A percentile compares a stretch with the other conserved stretches of the same genome.
These are phyloP conservation scores for Mirza zaza DNA, from an alignment of 2,113 vertebrate genomes.

Conservation along the genomic window DNA sequence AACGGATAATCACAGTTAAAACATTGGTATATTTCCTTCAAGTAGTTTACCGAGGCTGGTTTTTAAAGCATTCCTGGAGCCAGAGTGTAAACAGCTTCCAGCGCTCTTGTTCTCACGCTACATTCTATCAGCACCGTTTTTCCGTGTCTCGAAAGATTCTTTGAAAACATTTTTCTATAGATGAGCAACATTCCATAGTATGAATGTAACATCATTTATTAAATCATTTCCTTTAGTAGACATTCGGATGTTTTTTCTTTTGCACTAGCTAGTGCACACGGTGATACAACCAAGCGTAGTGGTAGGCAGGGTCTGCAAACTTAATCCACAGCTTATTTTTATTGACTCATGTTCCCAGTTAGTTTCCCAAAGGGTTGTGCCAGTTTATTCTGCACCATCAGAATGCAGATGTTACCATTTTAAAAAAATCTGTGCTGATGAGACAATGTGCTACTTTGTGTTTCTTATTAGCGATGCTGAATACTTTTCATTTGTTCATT, in stretches of 20 bases:
- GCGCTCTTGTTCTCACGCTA: neutral
- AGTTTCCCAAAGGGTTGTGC: neutral
- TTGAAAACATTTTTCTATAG: neutral
- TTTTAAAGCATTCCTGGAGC: neutral
- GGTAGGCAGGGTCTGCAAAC: neutral
- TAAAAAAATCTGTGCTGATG: neutral
- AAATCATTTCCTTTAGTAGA: neutral
- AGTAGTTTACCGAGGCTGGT: neutral
- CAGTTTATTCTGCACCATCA: neutral
- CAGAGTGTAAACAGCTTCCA: neutral
- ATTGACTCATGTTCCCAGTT: accelerated
- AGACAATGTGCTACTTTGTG: neutral
- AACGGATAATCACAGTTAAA: neutral
- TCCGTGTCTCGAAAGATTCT: neutral
- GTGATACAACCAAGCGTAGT: accelerated
- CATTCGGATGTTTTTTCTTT: neutral
- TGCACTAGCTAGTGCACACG: neutral
- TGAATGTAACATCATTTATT: accelerated
- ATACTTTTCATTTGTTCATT: neutral
- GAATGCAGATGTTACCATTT: neutral
- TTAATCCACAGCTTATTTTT: neutral
- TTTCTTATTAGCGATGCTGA: neutral
- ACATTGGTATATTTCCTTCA: neutral
- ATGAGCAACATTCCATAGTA: neutral
- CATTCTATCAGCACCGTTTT: neutral